Base-by-base conservation (phyloP, 2,113 vertebrate species). In the Reinhardtius hippoglossoides region DNA sequence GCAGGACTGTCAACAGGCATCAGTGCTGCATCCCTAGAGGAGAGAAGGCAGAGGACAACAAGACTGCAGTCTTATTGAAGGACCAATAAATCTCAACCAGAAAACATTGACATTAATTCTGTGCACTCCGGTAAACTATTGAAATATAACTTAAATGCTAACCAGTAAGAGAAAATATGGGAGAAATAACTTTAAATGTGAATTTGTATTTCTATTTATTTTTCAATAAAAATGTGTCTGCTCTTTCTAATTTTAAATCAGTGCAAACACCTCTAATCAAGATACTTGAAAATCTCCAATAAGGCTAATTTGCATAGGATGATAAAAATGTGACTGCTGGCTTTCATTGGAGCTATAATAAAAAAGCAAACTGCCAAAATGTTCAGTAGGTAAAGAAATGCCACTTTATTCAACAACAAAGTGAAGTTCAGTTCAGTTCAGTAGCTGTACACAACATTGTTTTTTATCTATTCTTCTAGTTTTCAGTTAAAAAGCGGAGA, bases 351-450 rank as follows among this genome's bases (percentile, higher is more conserved):
- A 1, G 7, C 27, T n/a, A 10, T 15, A 65, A 82, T 15, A 24
- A 48, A 85, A 6, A 20, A 76, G 12, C n/a, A 72, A 50, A 20
- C 18, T 7, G 15, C 0, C 20, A 44, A 10, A 3, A 54, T 9
- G 2, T 81, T 85, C 42, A 75, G 61, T 88, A 85, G 74, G 72
- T 92, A 90, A 90, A 91, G 85, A 93, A 91, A 92, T 81, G 61
- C n/a, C 87, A 81, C 83, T 94, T 94, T 93, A 94, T 91, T 94
- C 60, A 83, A 81, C 85, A 84, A 92, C 82, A 88, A 90, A 89
- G 81, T 83, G 71, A 87, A 85, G 54, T 81, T 90, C 75, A 85
- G 54, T 81, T 90, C 75, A 85, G 50, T 81, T 90, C 75, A 92
- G 73, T 87, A 87, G 83, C 83, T 86, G 74, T 71, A 87, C 85